phyloP scores from a whole-genome alignment of 2,797 vertebrate genomes.

The Hypotaenidia okinawae region DNA sequence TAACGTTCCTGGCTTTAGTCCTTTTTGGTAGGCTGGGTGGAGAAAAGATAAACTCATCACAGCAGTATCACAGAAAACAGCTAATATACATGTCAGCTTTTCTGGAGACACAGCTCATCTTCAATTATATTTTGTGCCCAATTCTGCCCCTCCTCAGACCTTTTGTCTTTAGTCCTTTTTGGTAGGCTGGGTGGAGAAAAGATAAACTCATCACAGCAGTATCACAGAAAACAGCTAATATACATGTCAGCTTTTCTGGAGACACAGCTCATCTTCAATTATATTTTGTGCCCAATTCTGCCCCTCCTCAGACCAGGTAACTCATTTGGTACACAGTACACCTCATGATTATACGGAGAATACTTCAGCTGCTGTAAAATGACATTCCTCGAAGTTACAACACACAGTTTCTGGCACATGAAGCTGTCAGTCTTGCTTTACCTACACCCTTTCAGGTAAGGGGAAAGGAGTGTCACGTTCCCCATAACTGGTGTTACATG shows the following conservation, averaged over 20 bases:
- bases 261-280: background rate
- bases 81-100: fast-evolving
- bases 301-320: background rate
- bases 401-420: background rate
- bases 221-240: background rate
- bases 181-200: background rate
- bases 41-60: background rate
- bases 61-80: background rate
- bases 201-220: background rate
- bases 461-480: background rate
- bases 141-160: background rate
- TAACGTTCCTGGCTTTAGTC: background rate
- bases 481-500: background rate
- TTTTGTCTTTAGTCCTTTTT: background rate
- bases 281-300: background rate
- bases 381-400: background rate
- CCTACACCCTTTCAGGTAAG: background rate
- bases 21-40: background rate
- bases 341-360: background rate
- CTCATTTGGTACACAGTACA: background rate
- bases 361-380: background rate
- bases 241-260: background rate
- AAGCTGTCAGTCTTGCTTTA: background rate
- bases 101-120: background rate
- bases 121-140: background rate